phyloP scores from a whole-genome alignment of 2,797 vertebrate genomes.

The Poecilia gillii region DNA sequence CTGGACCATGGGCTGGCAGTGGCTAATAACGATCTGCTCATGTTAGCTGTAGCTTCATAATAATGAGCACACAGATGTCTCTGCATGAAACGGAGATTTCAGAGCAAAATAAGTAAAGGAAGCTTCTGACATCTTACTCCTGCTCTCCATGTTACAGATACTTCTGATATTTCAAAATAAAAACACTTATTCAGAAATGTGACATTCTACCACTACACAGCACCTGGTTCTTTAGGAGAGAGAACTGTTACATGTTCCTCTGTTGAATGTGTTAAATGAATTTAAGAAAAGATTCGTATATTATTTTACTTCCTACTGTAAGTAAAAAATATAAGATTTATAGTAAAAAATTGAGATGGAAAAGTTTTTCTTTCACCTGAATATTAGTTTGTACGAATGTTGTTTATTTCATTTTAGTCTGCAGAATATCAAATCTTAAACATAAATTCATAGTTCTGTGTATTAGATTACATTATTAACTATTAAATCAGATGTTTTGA shows the following conservation, averaged over 20 bases:
- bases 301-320: no score
- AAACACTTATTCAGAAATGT: not conserved
- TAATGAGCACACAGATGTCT: not conserved
- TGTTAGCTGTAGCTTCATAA: not conserved
- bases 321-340: no score
- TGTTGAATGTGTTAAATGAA: not conserved
- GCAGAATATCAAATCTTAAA: no score
- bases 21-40: not conserved
- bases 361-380: no score
- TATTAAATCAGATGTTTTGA: no score
- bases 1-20: not conserved
- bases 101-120: not conserved
- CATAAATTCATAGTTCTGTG: no score
- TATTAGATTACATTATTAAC: no score
- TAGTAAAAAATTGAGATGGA: no score
- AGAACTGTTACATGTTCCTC: not conserved
- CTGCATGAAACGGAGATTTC: not conserved
- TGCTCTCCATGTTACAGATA: not conserved
- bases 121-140: not conserved
- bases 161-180: not conserved
- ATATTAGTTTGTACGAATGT: no score
- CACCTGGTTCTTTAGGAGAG: not conserved
- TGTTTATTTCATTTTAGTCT: no score
- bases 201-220: not conserved
- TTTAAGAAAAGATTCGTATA: not conserved